These are phyloP conservation scores for Leptinotarsa defecta DNA, from an alignment of 1,140 invertebrate genomes.

Conservation along the genomic window DNA sequence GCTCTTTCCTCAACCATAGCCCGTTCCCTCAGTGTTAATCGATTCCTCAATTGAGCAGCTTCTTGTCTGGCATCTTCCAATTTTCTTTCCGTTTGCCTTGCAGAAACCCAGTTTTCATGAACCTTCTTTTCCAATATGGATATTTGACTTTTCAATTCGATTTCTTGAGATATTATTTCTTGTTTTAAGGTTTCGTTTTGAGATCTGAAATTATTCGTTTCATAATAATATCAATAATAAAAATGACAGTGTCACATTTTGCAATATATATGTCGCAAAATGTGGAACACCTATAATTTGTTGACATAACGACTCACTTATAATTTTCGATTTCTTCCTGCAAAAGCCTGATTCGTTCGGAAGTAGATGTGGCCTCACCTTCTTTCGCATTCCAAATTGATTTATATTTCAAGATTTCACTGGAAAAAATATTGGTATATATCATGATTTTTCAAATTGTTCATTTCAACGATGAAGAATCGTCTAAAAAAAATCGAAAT, in stretches of 20 bases:
- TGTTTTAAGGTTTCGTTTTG: slow-evolving; percentile 75
- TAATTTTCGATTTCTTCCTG: slow-evolving; percentile 81
- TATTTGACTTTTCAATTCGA: slow-evolving; percentile 75
- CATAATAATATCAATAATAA: too few species aligned
- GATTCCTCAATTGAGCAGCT: slow-evolving; percentile 72
- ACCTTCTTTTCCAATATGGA: slow-evolving; percentile 74
- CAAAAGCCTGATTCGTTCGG: slow-evolving; percentile 75
- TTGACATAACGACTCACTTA: slow-evolving; percentile 63
- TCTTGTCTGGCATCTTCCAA: slow-evolving; percentile 77
- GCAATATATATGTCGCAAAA: background rate
- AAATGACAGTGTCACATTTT: too few species aligned
- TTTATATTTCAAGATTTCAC: slow-evolving; percentile 80
- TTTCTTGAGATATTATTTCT: slow-evolving; percentile 80
- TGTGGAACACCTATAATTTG: background rate
- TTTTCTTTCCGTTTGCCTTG: slow-evolving; percentile 73
- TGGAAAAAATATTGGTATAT: slow-evolving; percentile 52
- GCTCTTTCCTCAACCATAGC: slow-evolving; percentile 56
- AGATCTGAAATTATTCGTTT: slow-evolving; percentile 56
- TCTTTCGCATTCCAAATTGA: slow-evolving; percentile 81
- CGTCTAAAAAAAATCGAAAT: too few species aligned
- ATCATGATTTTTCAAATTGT: too few species aligned
- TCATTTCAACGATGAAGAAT: too few species aligned
- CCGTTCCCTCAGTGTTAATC: slow-evolving; percentile 67
- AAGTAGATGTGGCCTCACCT: slow-evolving; percentile 77
- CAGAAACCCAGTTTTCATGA: slow-evolving; percentile 78